These are phyloP conservation scores for Bos indicus DNA, from an alignment of 2,113 vertebrate species.

Conservation along the genomic window DNA sequence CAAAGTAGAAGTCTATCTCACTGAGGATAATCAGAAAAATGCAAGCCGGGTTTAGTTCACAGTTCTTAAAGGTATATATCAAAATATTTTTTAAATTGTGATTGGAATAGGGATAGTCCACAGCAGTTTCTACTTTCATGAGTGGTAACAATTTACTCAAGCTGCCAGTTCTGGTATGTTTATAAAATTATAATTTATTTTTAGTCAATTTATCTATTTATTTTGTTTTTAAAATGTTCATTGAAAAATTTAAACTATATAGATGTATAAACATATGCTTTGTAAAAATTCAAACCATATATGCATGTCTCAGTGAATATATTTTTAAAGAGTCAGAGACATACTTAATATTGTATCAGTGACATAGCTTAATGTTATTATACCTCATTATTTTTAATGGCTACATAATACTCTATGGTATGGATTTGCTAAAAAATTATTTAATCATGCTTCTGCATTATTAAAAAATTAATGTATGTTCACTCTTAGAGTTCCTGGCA, in stretches of 20 bases:
- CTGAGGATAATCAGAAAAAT: background rate
- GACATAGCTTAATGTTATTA: background rate
- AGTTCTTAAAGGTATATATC: background rate
- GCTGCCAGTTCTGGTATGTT: background rate
- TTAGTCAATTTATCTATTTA: background rate
- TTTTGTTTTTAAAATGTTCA: background rate
- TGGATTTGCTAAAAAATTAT: background rate
- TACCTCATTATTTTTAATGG: background rate
- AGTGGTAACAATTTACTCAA: background rate
- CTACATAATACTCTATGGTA: background rate
- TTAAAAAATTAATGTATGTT: background rate
- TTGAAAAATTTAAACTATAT: background rate
- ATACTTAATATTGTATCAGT: background rate
- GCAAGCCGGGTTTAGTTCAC: background rate
- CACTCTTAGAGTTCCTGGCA: background rate
- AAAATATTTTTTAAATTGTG: background rate
- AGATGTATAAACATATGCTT: background rate
- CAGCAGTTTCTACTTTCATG: background rate
- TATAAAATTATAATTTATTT: constrained; percentile 24
- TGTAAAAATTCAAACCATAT: background rate
- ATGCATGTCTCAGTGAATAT: background rate
- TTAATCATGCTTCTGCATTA: background rate
- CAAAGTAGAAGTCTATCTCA: constrained; percentile 28
- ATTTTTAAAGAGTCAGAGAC: background rate
- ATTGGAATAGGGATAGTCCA: background rate